phyloP scores from a whole-genome alignment of 2,797 vertebrate genomes.

The Premnoplex brunnescens region DNA sequence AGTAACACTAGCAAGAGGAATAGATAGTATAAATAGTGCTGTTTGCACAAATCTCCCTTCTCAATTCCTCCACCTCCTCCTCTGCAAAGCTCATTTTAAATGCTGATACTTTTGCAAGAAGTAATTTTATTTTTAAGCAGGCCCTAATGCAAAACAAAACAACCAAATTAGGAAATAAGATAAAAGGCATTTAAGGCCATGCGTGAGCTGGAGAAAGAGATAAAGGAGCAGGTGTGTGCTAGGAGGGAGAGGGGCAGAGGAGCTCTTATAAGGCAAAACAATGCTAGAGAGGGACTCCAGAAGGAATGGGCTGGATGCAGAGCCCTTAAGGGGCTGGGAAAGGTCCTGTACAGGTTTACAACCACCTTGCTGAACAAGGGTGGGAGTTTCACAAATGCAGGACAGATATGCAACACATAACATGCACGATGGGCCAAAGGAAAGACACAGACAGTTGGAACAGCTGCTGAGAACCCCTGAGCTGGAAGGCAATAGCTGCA shows the following conservation, averaged over 20 bases:
- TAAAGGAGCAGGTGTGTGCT: constrained; percentile 38
- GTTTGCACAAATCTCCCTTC: constrained; percentile 45
- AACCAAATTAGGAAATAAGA: neutral
- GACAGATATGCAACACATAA: neutral
- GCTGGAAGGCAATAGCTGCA: neutral
- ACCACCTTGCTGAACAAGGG: neutral
- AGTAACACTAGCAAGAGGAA: constrained; percentile 68
- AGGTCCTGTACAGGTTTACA: neutral
- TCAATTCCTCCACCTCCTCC: constrained; percentile 46
- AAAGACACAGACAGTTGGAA: neutral
- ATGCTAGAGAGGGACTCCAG: neutral
- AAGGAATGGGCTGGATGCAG: neutral
- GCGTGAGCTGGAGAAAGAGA: constrained; percentile 18
- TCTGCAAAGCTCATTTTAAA: constrained; percentile 35
- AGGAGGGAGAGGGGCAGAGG: neutral
- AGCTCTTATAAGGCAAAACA: neutral
- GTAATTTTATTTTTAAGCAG: constrained; percentile 34
- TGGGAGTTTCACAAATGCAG: neutral
- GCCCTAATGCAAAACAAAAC: neutral
- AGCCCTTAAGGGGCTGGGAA: neutral
- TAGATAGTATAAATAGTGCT: constrained; percentile 37
- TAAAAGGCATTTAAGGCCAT: constrained; percentile 18
- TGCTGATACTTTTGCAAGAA: constrained; percentile 5
- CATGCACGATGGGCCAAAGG: rapidly evolving
- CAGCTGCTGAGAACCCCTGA: neutral